Evolutionary conservation across 1,140 invertebrate genomes (phyloP).

Genomic region (Andricus grossulariae): DNA sequence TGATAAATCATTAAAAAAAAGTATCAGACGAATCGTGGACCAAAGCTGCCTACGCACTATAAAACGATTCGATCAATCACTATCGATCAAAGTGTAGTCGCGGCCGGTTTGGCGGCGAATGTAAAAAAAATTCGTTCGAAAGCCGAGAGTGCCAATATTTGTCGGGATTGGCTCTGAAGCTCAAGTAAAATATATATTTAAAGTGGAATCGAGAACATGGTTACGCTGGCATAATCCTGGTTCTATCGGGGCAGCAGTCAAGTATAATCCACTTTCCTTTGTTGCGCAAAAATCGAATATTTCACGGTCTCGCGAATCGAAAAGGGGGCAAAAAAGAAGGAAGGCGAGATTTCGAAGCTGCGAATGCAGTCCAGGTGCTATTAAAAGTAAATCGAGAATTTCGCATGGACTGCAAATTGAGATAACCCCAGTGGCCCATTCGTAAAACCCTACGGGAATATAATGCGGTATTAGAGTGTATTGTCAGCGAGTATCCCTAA

Average conservation of each 20-base stretch:
- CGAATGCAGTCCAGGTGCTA: constrained; percentile 26
- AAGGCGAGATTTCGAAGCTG: constrained; percentile 25
- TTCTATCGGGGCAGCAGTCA: neutral
- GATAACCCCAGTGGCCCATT: constrained; percentile 44
- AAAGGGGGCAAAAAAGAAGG: constrained; percentile 10
- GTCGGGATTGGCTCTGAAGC: neutral
- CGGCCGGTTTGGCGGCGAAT: neutral
- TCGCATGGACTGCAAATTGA: constrained; percentile 54
- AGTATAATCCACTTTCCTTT: constrained; percentile 21
- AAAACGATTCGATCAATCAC: constrained; percentile 3
- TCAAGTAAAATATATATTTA: constrained; percentile 9
- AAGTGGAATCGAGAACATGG: neutral
- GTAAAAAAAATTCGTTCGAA: neutral
- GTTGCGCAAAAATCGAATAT: constrained; percentile 28
- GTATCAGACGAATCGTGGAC: neutral
- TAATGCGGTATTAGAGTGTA: constrained; percentile 52
- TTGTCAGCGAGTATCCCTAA: constrained; percentile 39
- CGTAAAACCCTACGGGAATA: constrained; percentile 37
- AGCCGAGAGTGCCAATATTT: neutral
- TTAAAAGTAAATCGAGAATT: constrained; percentile 35
- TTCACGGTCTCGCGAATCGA: constrained; percentile 7
- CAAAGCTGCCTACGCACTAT: neutral
- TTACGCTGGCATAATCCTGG: neutral
- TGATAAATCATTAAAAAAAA: constrained; percentile 2
- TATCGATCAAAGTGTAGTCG: constrained; percentile 11